Percentiles rank a stretch among this genome's conserved stretches.
Conservation (phyloP, 2,113 vertebrate species). For the Anseranas semipalmata region DNA sequence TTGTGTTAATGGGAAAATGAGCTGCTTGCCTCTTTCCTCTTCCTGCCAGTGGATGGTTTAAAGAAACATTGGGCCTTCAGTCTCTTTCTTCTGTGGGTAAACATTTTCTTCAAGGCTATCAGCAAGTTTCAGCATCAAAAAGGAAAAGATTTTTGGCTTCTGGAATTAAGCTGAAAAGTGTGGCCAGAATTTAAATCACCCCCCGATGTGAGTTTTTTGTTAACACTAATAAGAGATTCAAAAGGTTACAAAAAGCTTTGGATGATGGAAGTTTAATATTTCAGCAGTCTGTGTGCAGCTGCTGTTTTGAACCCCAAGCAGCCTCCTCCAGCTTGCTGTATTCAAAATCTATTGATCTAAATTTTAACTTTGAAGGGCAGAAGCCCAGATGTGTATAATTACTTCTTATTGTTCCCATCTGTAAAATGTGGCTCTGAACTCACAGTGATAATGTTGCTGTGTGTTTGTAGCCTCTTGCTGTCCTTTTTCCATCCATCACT, state of each 20-base stretch:
- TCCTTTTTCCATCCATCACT: background rate
- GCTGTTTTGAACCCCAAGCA: background rate
- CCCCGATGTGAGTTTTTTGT: slow-evolving; percentile 16
- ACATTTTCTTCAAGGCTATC: slow-evolving; percentile 10
- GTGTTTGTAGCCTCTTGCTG: background rate
- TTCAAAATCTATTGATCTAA: background rate
- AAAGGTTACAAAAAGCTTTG: background rate
- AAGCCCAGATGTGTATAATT: slow-evolving; percentile 26
- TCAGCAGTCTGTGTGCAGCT: slow-evolving; percentile 4
- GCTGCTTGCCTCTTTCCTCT: background rate
- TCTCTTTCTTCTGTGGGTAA: background rate
- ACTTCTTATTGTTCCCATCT: background rate
- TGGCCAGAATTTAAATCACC: slow-evolving; percentile 29
- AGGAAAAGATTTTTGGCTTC: background rate
- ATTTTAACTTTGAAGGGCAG: background rate
- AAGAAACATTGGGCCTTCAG: background rate
- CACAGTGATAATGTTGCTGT: background rate
- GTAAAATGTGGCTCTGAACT: background rate
- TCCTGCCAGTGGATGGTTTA: background rate
- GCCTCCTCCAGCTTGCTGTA: background rate
- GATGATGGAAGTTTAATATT: slow-evolving; percentile 34
- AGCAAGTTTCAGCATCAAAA: background rate
- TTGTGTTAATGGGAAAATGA: background rate
- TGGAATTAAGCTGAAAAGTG: slow-evolving; percentile 20
- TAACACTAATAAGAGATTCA: slow-evolving; percentile 30